A percentile compares a stretch with the other conserved stretches of the same genome.
These are phyloP conservation scores for Thecophora atra DNA, from an alignment of 2,888 invertebrate genomes.

Conservation along the genomic window DNA sequence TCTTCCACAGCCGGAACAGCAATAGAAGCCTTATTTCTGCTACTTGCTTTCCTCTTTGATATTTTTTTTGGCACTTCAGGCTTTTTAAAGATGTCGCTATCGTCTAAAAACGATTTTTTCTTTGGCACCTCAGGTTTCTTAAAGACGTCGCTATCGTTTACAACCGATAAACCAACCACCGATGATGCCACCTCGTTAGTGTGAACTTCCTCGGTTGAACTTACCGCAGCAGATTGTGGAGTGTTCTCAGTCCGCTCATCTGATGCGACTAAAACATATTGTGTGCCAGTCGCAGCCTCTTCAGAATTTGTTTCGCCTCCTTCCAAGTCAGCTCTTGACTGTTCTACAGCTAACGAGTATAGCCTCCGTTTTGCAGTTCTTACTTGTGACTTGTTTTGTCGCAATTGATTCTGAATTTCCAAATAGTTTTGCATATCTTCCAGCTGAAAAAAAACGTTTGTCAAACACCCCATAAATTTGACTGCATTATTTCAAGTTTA, in stretches of 20 bases:
- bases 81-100: conserved; percentile 45
- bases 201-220: neutral
- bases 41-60: neutral
- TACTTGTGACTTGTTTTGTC: conserved; percentile 16
- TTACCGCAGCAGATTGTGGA: neutral
- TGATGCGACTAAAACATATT: neutral
- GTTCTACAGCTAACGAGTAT: conserved; percentile 46
- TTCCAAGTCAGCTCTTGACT: neutral
- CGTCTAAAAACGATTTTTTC: neutral
- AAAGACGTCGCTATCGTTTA: conserved; percentile 37
- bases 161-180: conserved; percentile 1
- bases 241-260: neutral
- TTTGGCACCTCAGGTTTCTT: conserved; percentile 46
- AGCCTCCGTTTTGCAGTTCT: conserved; percentile 43
- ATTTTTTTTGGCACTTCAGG: conserved; percentile 38
- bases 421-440: conserved; percentile 44
- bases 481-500: too few relatives aligned
- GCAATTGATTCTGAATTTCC: conserved; percentile 33
- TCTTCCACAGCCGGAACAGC: neutral
- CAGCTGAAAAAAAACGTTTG: conserved; percentile 29
- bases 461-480: neutral
- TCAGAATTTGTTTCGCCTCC: conserved; percentile 1
- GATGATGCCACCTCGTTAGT: neutral
- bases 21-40: neutral
- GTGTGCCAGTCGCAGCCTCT: neutral